Conservation (phyloP, 2,888 invertebrate species). For the Chrysolina haemoptera region DNA sequence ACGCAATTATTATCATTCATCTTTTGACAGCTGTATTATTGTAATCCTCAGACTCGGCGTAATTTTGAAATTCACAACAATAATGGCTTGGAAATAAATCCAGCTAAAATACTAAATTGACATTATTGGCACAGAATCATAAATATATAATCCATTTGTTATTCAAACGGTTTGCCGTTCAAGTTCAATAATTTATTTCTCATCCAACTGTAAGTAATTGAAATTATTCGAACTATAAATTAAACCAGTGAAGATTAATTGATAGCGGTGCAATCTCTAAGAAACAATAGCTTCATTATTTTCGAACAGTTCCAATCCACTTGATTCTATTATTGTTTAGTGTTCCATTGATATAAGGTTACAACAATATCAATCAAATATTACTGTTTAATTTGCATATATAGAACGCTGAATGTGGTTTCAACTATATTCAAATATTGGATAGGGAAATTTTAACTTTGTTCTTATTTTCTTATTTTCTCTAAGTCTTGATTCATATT, state of each 20-base stretch:
- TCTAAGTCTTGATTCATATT: no score
- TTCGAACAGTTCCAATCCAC: neutral
- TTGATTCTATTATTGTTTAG: neutral
- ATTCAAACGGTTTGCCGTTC: neutral
- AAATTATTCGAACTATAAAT: slow-evolving; percentile 14
- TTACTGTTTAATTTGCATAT: neutral
- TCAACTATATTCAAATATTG: no score
- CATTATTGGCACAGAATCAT: neutral
- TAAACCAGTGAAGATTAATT: slow-evolving; percentile 6
- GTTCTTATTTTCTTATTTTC: no score
- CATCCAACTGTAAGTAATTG: neutral
- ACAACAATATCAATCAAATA: neutral
- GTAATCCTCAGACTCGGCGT: no score
- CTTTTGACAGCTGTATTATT: no score
- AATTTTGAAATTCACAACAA: no score
- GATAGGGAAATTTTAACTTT: no score
- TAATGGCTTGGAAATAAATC: no score
- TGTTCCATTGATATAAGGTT: neutral
- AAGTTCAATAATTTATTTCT: neutral
- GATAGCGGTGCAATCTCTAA: slow-evolving; percentile 4
- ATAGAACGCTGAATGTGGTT: no score
- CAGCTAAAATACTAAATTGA: neutral
- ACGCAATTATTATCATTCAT: no score
- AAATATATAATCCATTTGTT: neutral
- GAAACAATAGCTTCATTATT: slow-evolving; percentile 2